Evolutionary conservation across 1,140 invertebrate genomes (phyloP).

Genomic region (Hermatobates lingyangjiaoensis): DNA sequence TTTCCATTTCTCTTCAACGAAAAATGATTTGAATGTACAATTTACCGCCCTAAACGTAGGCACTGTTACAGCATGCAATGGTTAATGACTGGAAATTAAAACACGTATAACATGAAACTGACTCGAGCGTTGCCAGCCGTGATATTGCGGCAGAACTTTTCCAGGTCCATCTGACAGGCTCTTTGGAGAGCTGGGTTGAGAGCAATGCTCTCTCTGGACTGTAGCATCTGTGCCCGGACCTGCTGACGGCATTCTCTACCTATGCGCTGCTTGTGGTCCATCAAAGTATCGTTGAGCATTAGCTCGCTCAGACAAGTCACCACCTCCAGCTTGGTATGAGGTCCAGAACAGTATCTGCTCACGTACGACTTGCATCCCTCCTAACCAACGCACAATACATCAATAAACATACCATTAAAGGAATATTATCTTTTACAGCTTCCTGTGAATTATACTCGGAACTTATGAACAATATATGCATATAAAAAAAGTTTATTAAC

Average conservation of each 20-base stretch:
- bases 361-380: constrained; percentile 77
- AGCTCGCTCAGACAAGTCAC: constrained; percentile 79
- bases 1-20: too few species aligned
- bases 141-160: constrained; percentile 46
- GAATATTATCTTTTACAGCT: too few species aligned
- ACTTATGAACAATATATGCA: too few species aligned
- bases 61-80: too few species aligned
- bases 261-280: constrained; percentile 53
- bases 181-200: constrained; percentile 62
- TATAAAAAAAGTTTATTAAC: too few species aligned
- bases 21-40: too few species aligned
- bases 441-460: too few species aligned
- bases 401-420: too few species aligned
- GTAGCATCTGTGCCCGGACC: constrained; percentile 68
- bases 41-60: too few species aligned
- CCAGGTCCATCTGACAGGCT: constrained; percentile 58
- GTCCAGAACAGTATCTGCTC: constrained; percentile 49
- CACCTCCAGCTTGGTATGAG: constrained; percentile 42
- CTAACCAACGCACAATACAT: too few species aligned
- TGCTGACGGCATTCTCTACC: constrained; percentile 74
- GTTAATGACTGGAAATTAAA: constrained; percentile 9
- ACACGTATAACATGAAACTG: constrained; percentile 20
- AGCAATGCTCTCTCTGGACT: constrained; percentile 67
- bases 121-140: constrained; percentile 60
- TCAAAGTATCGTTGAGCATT: constrained; percentile 69